Base-by-base conservation (phyloP, 2,113 vertebrate species). In the Balaeniceps rex region DNA sequence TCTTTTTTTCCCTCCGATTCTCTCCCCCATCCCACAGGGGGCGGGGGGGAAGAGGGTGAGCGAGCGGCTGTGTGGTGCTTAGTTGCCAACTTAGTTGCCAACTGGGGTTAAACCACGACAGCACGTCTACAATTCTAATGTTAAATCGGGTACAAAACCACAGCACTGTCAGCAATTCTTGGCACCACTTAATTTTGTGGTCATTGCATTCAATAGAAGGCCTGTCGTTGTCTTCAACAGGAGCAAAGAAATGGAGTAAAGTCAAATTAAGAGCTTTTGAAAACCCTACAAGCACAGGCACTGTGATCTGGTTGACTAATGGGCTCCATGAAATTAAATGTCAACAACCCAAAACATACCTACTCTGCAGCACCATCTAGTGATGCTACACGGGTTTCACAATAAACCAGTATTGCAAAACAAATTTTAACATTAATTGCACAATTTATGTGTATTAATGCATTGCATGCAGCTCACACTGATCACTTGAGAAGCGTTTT, bases 331-430 rank as follows among this genome's bases (percentile, higher is more conserved):
- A 85, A 74, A 70, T 44, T 52, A n/a, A 82, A 40, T 7, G 12
- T 14, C 70, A 58, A 7, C n/a, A 90, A 47, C 8, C 11, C 77
- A 29, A 69, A 21, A 4, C 57, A 95, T 86, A 12, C 23, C 44
- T 74, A 22, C 93, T 96, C 63, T 55, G 79, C 71, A 96, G 85
- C 94, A 92, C 88, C 92, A 93, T 91, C 78, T 93, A 88, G 78
- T 66, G 87, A 90, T 55, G 44, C 46, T 63, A 13, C 5, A 6
- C 6, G 16, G 34, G 28, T 44, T 68, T 51, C 69, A 44, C 69
- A 22, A 18, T 4, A 66, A 36, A 42, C 14, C 58, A n/a, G 22
- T 6, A 5, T 10, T 8, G 36, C 64, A 21, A 26, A 85, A 42
- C 3, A n/a, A 19, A 29, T 42, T 17, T 38, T 19, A 18, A 7